Conservation (phyloP, 2,888 invertebrate species). For the Eremobia ochroleuca region DNA sequence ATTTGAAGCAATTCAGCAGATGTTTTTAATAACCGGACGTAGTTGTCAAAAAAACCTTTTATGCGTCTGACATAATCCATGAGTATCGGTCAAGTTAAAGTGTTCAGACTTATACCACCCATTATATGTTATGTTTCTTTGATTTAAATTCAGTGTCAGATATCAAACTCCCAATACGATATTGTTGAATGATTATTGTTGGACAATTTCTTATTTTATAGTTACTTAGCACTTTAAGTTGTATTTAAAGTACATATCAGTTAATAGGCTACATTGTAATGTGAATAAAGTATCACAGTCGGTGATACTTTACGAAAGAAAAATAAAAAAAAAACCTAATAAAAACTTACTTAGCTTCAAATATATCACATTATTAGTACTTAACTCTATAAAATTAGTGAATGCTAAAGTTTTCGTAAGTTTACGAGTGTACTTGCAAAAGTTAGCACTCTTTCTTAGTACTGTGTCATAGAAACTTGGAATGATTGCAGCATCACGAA, state of each 20-base stretch:
- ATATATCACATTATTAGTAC: neutral
- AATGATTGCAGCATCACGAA: conserved; percentile 60
- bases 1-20: neutral
- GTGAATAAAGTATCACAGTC: neutral
- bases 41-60: neutral
- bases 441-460: conserved; percentile 47
- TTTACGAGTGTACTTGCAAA: conserved; percentile 52
- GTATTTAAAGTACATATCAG: neutral
- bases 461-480: conserved; percentile 54
- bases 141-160: neutral
- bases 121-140: neutral
- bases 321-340: neutral
- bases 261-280: no score
- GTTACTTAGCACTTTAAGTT: neutral
- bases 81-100: neutral
- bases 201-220: neutral
- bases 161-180: neutral
- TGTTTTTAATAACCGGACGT: no score
- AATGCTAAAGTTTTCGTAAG: conserved; percentile 45
- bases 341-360: conserved; percentile 1
- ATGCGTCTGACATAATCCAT: neutral
- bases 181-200: no score
- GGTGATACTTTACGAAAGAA: neutral
- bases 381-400: conserved; percentile 45
- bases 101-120: neutral